Base-by-base conservation (phyloP, 2,797 vertebrate species). In the Lindbergichthys nudifrons region DNA sequence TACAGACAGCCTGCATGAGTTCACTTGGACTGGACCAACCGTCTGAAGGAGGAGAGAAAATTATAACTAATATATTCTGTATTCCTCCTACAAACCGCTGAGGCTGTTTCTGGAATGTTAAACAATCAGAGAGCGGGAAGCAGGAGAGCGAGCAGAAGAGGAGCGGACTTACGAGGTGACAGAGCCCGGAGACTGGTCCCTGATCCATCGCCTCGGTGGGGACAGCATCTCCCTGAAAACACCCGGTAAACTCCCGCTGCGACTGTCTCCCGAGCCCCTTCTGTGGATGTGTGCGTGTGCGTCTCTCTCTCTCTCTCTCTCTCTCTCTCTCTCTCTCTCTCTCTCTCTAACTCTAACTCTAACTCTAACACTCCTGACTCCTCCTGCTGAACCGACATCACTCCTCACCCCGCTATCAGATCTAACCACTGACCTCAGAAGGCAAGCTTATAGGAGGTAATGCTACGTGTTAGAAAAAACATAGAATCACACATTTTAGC, bases 91-190 rank as follows among this genome's bases (percentile, higher is more conserved):
- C 10, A 5, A 3, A 26, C 16, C 10, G 7, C 14, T 6, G 21
- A 42, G 11, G 18, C 19, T 4, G 6, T 3, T 16, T 19, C 14
- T 1, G 5, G n/a, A 21, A 4, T 2, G 52, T 16, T 19, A 16
- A 18, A 26, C 26, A 26, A 3, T 16, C 4, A 26, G 15, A 58
- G 23, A 10, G 39, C 5, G 8, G 32, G 32, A 36, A 65, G 73
- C 6, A 16, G 4, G 19, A 50, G 21, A 45, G 7, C 4, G 11
- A 15, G 13, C 15, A 30, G 7, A 62, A 71, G 32, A 70, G 13
- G 1, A 63, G 65, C 8, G 32, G 36, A 89, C 90, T 90, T 80
- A 90, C 90, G 70, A 70, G 51, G 54, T 68, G 14, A 67, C 19
- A 13, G 60, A 67, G 65, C 63, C 72, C 32, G 76, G 39, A 59